Base-by-base conservation (phyloP, 2,888 invertebrate species). In the Zaprionus lineosus region DNA sequence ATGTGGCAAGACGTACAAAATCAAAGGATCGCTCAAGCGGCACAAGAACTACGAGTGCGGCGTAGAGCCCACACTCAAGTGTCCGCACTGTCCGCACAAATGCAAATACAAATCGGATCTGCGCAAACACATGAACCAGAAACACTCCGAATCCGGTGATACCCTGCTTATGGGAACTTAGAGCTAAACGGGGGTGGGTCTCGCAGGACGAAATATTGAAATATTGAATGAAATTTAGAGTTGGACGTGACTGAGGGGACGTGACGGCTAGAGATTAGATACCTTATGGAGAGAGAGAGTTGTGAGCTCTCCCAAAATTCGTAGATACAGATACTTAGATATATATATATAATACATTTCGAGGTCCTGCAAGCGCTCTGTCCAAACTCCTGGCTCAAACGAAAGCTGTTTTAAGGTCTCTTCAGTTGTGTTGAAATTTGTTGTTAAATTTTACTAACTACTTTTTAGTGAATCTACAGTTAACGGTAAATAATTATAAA, bases 1-100 rank as follows among this genome's bases (percentile, higher is more conserved):
- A 84, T 96, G 96, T 90, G 94, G 95, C 73, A 96, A 96, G 91
- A 92, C 94, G 81, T 96, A 96, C 92, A 94, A 94, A 91, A 94
- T 94, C 90, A 94, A 94, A 87, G 94, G 94, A 75, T 95, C 94
- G 64, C 91, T 95, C 82, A 94, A 93, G 88, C 92, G 95, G 55
- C 95, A 95, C 89, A 92, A 94, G 84, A 93, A 93, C 86, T 94
- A 94, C 90, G 95, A 95, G 88, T 95, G 95, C 87, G 90, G 90
- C 1, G 87, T 90, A 2, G 86, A 86, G 21, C 90, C 90, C 1
- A 84, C 84, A 1, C 70, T 90, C 1, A 86, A 85, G 19, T 90
- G 90, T 69, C 82, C 79, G 11, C 89, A 87, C 60, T 90, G 90
- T 62, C 86, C 88, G 47, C 90, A 90, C 71, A 89, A 89, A 62